phyloP scores from a whole-genome alignment of 2,113 vertebrate species.

The Callithrix jacchus region DNA sequence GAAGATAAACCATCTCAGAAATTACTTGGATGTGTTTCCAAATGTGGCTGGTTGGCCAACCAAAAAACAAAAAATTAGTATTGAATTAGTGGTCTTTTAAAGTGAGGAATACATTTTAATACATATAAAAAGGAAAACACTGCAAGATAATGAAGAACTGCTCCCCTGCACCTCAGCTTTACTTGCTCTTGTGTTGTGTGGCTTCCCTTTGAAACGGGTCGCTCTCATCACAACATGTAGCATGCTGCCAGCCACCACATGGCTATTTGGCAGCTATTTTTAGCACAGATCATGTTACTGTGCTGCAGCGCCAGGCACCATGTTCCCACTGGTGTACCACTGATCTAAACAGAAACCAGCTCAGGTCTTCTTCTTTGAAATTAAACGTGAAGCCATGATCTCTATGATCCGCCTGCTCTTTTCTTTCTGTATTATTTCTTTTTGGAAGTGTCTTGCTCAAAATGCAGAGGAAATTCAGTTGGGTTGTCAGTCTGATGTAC shows the following conservation, averaged over 20 bases:
- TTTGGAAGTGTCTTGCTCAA: slow-evolving; percentile 73
- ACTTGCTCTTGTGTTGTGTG: slow-evolving; percentile 71
- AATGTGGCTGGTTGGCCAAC: not conserved
- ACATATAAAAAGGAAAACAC: slow-evolving; percentile 41
- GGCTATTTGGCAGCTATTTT: slow-evolving; percentile 83
- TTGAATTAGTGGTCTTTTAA: slow-evolving; percentile 52
- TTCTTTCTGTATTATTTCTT: slow-evolving; percentile 62
- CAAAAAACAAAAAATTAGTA: not conserved
- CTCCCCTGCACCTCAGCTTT: slow-evolving; percentile 56
- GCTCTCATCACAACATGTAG: slow-evolving; percentile 74
- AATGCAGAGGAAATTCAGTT: slow-evolving; percentile 76
- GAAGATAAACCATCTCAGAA: slow-evolving; percentile 42
- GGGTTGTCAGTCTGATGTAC: slow-evolving; percentile 77
- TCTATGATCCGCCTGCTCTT: slow-evolving; percentile 56
- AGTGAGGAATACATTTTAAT: slow-evolving; percentile 43
- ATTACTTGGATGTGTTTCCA: not conserved
- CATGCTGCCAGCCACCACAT: slow-evolving; percentile 78
- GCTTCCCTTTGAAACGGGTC: slow-evolving; percentile 81
- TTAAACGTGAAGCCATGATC: slow-evolving; percentile 72
- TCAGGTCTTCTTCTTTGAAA: slow-evolving; percentile 79
- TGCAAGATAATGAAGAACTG: slow-evolving; percentile 69
- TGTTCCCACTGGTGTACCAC: slow-evolving; percentile 77
- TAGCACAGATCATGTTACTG: slow-evolving; percentile 80
- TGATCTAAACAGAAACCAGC: slow-evolving; percentile 80
- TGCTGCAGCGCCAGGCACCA: slow-evolving; percentile 70